Conservation (phyloP, 2,888 invertebrate genomes). For the Rugalucina vietnamica region DNA sequence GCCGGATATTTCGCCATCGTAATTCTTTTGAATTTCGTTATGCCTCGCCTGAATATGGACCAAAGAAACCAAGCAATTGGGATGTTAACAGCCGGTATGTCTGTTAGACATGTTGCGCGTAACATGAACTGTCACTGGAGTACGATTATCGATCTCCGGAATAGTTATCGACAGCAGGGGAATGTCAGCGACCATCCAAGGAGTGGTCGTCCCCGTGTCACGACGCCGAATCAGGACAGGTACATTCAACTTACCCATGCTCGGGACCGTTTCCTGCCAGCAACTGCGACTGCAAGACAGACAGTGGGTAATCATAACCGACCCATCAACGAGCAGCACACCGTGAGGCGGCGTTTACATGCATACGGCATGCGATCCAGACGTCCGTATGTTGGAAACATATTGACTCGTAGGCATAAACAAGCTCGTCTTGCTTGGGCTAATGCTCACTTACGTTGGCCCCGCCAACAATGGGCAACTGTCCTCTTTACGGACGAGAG, state of each 20-base stretch:
- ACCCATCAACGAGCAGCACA: not conserved
- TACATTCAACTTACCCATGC: not conserved
- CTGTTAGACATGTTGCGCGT: not conserved
- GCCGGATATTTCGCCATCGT: no score
- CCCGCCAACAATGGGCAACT: not conserved
- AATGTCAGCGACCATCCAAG: not conserved
- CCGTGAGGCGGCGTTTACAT: not conserved
- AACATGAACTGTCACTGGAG: not conserved
- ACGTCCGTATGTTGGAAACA: not conserved
- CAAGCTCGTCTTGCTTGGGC: not conserved
- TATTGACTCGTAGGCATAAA: not conserved
- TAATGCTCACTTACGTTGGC: not conserved
- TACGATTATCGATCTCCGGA: not conserved
- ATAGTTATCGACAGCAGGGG: not conserved
- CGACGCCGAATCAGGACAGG: not conserved
- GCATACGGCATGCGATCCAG: not conserved
- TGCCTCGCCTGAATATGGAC: no score
- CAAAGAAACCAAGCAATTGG: not conserved
- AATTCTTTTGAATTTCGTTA: no score
- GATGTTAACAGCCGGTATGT: not conserved
- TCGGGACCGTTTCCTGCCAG: not conserved
- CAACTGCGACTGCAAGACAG: not conserved
- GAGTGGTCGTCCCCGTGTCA: not conserved
- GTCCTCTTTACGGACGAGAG: not conserved
- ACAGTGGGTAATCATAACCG: not conserved